These are phyloP conservation scores for Epinephelus fuscoguttatus DNA, from an alignment of 2,113 vertebrate species.

Conservation along the genomic window DNA sequence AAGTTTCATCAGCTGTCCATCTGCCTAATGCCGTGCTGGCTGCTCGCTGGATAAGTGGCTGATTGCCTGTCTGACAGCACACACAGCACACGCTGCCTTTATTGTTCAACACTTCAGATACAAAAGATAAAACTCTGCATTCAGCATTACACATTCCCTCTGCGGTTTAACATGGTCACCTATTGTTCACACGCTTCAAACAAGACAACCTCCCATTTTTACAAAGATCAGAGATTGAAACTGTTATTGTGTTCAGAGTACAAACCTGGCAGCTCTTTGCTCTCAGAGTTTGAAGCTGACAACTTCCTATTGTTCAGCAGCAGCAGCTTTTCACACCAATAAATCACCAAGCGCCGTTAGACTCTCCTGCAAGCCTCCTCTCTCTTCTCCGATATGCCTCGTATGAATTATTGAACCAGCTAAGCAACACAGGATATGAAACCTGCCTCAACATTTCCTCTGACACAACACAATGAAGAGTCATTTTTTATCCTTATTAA, in stretches of 20 bases:
- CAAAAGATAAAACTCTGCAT: conserved; percentile 1
- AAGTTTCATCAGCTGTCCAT: conserved; percentile 19
- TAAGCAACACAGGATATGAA: conserved; percentile 15
- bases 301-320: conserved; percentile 36
- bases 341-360: conserved; percentile 37
- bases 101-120: neutral
- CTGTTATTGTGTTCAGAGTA: conserved; percentile 22
- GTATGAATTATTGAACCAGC: conserved; percentile 39
- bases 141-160: neutral
- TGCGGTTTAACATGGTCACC: neutral
- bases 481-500: neutral
- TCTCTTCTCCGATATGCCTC: conserved; percentile 28
- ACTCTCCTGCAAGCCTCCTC: conserved; percentile 10
- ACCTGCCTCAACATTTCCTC: conserved; percentile 12
- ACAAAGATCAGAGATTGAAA: conserved; percentile 11
- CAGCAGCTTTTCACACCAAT: conserved; percentile 36
- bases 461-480: conserved; percentile 27
- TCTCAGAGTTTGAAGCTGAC: conserved; percentile 34
- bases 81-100: neutral
- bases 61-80: neutral
- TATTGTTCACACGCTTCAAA: conserved; percentile 26
- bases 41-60: neutral
- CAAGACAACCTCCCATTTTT: conserved; percentile 17
- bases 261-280: conserved; percentile 47
- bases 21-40: neutral